These are phyloP conservation scores for Hirtodrosophila trivittata DNA, from an alignment of 2,888 invertebrate species.

Conservation along the genomic window DNA sequence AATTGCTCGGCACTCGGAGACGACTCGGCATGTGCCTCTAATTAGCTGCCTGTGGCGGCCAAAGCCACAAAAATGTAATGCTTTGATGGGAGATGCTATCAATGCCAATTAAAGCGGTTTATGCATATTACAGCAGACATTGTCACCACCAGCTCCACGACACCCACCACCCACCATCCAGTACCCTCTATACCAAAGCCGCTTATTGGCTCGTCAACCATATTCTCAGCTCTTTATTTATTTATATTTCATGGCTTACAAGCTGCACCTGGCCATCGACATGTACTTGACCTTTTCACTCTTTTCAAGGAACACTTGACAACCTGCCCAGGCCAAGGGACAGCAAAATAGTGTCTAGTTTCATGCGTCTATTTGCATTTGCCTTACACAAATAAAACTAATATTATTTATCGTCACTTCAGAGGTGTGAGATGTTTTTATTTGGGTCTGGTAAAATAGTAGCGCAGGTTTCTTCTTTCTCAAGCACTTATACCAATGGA, in stretches of 20 bases:
- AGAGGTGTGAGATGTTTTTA: constrained; percentile 45
- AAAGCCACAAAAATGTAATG: constrained; percentile 54
- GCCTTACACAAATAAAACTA: constrained; percentile 61
- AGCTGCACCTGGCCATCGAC: not conserved
- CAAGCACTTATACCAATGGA: constrained; percentile 27
- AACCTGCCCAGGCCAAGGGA: constrained; percentile 26
- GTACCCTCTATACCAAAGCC: not conserved
- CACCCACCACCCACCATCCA: too few species aligned
- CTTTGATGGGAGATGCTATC: constrained; percentile 55
- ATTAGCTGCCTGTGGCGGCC: constrained; percentile 51
- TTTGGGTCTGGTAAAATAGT: constrained; percentile 19
- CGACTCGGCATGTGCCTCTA: constrained; percentile 55
- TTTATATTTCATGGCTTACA: not conserved
- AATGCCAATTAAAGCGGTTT: constrained; percentile 62
- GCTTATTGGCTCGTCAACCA: constrained; percentile 7
- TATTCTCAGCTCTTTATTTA: constrained; percentile 1
- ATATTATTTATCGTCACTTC: constrained; percentile 19
- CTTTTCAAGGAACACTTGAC: constrained; percentile 62
- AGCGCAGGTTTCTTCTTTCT: constrained; percentile 15
- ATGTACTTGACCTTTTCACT: constrained; percentile 55
- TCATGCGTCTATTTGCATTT: constrained; percentile 65
- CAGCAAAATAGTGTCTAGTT: constrained; percentile 42
- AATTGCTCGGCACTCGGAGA: constrained; percentile 44
- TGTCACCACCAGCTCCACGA: not conserved
- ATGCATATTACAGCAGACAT: constrained; percentile 33